Evolutionary conservation across 2,888 invertebrate species (phyloP).

Genomic region (Epinotia brunnichana): DNA sequence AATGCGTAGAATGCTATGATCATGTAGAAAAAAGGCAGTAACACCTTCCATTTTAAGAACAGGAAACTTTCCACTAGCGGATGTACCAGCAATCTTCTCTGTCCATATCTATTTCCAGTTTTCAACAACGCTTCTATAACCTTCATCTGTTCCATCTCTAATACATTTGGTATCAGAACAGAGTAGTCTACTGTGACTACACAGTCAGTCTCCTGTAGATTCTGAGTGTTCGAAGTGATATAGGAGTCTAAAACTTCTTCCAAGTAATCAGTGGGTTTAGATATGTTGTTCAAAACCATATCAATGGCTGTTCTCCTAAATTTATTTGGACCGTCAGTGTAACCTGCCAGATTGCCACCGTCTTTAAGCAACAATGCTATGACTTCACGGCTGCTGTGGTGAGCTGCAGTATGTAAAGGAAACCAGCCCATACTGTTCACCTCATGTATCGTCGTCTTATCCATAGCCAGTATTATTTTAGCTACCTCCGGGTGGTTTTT

Average conservation of each 20-base stretch:
- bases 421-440: conserved; percentile 71
- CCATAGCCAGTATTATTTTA: conserved; percentile 65
- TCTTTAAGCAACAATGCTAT: conserved; percentile 71
- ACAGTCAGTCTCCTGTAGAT: conserved; percentile 70
- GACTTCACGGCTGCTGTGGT: conserved; percentile 84
- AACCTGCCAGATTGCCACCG: conserved; percentile 76
- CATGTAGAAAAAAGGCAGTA: conserved; percentile 81
- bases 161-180: conserved; percentile 73
- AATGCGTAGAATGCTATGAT: conserved; percentile 78
- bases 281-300: conserved; percentile 78
- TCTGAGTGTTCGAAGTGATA: conserved; percentile 75
- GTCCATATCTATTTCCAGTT: conserved; percentile 78
- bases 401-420: conserved; percentile 78
- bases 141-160: conserved; percentile 81
- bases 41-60: conserved; percentile 82
- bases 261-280: conserved; percentile 81
- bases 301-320: conserved; percentile 77
- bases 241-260: conserved; percentile 81
- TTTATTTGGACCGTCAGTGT: conserved; percentile 72
- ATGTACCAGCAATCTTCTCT: conserved; percentile 79
- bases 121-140: conserved; percentile 82
- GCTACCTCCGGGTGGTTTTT: conserved; percentile 72
- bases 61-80: conserved; percentile 84
- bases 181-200: conserved; percentile 80
- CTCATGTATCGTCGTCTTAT: conserved; percentile 73